Evolutionary conservation across 1,140 invertebrate species (phyloP).

Genomic region (Mycetomoellerius zeteki): DNA sequence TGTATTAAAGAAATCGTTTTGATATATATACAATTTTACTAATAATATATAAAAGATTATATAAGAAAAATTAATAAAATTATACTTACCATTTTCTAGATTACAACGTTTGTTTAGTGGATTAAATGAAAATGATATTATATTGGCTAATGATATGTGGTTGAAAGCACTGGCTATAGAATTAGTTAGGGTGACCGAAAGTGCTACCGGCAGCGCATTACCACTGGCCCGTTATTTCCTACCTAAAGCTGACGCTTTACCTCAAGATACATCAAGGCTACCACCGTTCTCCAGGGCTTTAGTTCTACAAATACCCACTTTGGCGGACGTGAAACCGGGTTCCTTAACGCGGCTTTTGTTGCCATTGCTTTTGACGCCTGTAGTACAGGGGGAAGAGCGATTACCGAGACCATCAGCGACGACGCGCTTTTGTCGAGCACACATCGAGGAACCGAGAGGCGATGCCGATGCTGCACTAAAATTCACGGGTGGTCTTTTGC

Average conservation of each 20-base stretch:
- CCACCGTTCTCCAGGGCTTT: constrained; percentile 92
- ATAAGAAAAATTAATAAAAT: too few relatives aligned
- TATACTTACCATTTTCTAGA: constrained; percentile 81
- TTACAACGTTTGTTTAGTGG: constrained; percentile 95
- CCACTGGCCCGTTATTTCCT: constrained; percentile 90
- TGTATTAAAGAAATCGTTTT: not conserved
- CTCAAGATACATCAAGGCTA: constrained; percentile 82
- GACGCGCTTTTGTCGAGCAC: constrained; percentile 89
- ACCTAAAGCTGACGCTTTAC: constrained; percentile 88
- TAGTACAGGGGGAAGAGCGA: constrained; percentile 83
- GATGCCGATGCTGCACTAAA: constrained; percentile 95
- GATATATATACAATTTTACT: not conserved
- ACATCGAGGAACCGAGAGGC: constrained; percentile 94
- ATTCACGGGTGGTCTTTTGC: constrained; percentile 96
- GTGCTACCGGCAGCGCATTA: constrained; percentile 88
- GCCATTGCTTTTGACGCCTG: constrained; percentile 89
- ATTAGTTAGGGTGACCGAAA: constrained; percentile 91
- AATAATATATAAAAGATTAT: too few relatives aligned
- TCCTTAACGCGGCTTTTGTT: constrained; percentile 93
- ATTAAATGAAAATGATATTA: constrained; percentile 91
- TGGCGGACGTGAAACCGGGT: constrained; percentile 95
- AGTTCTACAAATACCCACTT: constrained; percentile 91
- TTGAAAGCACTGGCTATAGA: constrained; percentile 94
- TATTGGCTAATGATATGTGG: constrained; percentile 93
- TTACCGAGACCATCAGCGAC: constrained; percentile 83